Base-by-base conservation (phyloP, 92 coral and sea anemone species). In the Ricordea florida region DNA sequence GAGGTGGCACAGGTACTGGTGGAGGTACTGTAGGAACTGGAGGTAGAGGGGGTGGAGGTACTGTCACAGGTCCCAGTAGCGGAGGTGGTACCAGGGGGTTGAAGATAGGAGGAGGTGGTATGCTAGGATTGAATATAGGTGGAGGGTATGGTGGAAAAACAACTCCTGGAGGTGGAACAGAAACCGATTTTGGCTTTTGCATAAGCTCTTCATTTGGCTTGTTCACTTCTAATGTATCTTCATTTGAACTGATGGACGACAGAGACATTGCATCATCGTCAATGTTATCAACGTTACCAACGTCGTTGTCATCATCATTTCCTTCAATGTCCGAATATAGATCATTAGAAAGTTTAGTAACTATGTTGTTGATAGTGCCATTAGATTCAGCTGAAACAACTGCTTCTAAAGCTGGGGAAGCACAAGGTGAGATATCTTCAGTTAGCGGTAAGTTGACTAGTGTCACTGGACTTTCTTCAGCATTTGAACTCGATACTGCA, bases 231-330 rank as follows among this genome's bases (percentile, higher is more conserved):
- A 96, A 80, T 11, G 97, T 81, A 40, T 93, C 98, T 71, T 96
- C 99, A 80, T 96, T 96, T 23, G 99, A 96, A 67, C 99, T 96
- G 17, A 96, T 96, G 36, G 99, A 92, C 21, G 99, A 96, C 13
- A 96, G 71, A 3, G 99, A 96, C 99, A 96, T 96, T 32, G 97
- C 97, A 73, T 96, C 97, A 81, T 96, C 90, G 21, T 87, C 91
- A 10, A 76, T 74, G 31, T 74, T 82, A 43, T 53, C 74, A 21
- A 57, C 53, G 13, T 67, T 57, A 31, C 29, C 62, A 45, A 30
- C 67, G 49, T 34, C 55, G 31, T 63, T 44, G 69, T 37, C 63
- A 26, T 83, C 86, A 42, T 80, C 93, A 57, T 78, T 87, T 37
- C 79, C 69, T 50, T 83, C 96, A 43, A 84, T 87, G 62, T 87